These are phyloP conservation scores for Leptopilina drosophilae DNA, from an alignment of 2,888 invertebrate species.

Conservation along the genomic window DNA sequence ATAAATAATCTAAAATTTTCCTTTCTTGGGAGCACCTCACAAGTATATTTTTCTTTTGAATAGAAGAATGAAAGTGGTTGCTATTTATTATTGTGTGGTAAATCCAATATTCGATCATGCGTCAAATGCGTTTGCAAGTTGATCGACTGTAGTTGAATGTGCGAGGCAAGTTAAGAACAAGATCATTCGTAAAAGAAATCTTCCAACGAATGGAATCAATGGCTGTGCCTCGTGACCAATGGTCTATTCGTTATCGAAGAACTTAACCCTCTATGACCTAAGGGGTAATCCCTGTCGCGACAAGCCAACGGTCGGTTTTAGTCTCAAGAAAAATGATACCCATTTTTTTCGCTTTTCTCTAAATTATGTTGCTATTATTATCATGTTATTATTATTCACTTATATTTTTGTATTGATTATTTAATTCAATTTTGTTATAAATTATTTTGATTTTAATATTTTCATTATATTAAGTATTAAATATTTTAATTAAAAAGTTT, in stretches of 20 bases:
- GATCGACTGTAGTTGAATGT: slow-evolving; percentile 1
- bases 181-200: slow-evolving; percentile 41
- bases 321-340: not conserved
- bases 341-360: no score
- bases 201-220: slow-evolving; percentile 50
- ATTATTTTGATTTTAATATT: no score
- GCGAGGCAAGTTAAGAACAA: slow-evolving; percentile 13
- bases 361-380: no score
- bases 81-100: not conserved
- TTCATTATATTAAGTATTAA: no score
- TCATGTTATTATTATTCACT: no score
- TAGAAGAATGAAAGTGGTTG: not conserved
- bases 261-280: slow-evolving; percentile 51
- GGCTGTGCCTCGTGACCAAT: slow-evolving; percentile 50
- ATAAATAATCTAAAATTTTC: no score
- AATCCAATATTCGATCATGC: slow-evolving; percentile 18
- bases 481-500: no score
- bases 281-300: slow-evolving; percentile 45
- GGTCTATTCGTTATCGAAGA: slow-evolving; percentile 53
- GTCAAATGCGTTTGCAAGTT: not conserved
- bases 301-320: slow-evolving; percentile 13
- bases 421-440: no score
- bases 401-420: no score
- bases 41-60: not conserved
- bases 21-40: not conserved